These are phyloP conservation scores for Lutjanus argentimaculatus DNA, from an alignment of 2,797 vertebrate genomes.

Conservation along the genomic window DNA sequence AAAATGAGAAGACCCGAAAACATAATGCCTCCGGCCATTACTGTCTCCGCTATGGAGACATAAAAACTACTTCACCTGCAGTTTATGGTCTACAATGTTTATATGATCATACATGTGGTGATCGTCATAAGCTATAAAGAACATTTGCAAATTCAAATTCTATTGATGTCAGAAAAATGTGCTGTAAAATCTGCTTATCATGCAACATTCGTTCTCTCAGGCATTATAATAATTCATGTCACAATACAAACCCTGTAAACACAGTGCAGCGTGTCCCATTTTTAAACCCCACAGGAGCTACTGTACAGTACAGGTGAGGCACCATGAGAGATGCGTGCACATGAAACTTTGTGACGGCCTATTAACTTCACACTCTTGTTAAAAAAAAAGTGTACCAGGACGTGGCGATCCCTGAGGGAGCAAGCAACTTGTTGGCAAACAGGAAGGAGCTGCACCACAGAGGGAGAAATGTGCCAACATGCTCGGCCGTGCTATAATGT, in stretches of 20 bases:
- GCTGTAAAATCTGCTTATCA: background rate
- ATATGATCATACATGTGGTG: no score
- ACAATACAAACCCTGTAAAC: conserved; percentile 12
- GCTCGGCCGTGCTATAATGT: conserved; percentile 42
- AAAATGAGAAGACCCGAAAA: no score
- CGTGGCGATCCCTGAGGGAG: background rate
- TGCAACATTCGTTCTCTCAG: background rate
- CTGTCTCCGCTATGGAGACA: no score
- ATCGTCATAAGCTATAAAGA: no score
- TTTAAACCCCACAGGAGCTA: conserved; percentile 5
- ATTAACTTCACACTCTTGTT: conserved; percentile 38
- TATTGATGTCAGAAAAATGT: no score
- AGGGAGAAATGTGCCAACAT: conserved; percentile 34
- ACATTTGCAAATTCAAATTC: no score
- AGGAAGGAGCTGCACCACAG: conserved; percentile 14
- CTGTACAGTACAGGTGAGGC: conserved; percentile 6
- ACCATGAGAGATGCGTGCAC: background rate
- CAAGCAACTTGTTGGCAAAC: conserved; percentile 48
- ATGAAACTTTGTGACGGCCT: background rate
- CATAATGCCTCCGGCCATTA: no score
- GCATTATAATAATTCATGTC: background rate
- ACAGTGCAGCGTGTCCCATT: conserved; percentile 24
- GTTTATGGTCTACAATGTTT: no score
- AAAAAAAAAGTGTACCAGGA: conserved; percentile 44
- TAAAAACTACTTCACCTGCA: no score